Evolutionary conservation across 1,140 invertebrate species (phyloP), one percentile per base, ranked within the genome.

Genomic region (Eumeta japonica): DNA sequence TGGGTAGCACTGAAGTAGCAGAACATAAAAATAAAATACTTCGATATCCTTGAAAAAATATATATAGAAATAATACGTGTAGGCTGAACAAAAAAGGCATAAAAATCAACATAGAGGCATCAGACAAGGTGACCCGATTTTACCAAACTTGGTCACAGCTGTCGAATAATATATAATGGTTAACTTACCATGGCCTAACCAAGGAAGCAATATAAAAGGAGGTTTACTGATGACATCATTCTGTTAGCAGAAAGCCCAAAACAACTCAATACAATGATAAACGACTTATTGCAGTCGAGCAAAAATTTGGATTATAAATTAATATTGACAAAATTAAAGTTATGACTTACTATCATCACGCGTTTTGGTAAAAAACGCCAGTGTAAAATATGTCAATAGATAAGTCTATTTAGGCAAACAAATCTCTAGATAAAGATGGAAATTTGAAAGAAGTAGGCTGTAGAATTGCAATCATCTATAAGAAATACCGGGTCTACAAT

Each of bases 141-240:
- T 41, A 13, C 38, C 39, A 35, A 50, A 45, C 37, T 10, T 46
- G 10, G 43, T 50, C 16, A 43, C 46, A 41, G 35, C 38, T 10
- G 38, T 46, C 10, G n/a, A 46, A 28, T 39, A 44, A 31, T 10
- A 46, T 4, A 24, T 45, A 32, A 50, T 47, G 39, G 16, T 12
- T 37, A 13, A 40, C 2, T 13, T 49, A 18, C 39, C 33, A 39
- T 52, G 43, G 50, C 32, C 14, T 10, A 42, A 39, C 5, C 24
- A 30, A 33, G 50, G 50, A 14, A 45, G 48, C 13, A 43, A 45
- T 12, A 48, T 48, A 9, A 46, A 52, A 32, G 41, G 46, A 37
- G 43, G 37, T 37, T 37, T 12, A 27, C 32, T n/a, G 32, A n/a
- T n/a, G n/a, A 35, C 17, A 35, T 35, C 4, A 35, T 35, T 11